Conservation (phyloP, 2,888 invertebrate species). For the Listrodromus nycthemerus region DNA sequence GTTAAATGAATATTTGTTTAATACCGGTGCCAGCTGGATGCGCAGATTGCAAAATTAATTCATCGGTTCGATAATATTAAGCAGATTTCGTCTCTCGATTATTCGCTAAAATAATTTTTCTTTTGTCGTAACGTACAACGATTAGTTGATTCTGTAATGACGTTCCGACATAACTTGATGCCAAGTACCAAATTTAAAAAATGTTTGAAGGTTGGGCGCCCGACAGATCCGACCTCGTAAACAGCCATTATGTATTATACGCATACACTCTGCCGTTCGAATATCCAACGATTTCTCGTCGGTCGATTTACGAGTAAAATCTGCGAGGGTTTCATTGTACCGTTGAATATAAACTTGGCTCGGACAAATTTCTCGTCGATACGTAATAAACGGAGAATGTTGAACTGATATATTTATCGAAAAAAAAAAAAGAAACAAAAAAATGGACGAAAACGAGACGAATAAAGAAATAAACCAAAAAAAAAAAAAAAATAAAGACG, state of each 20-base stretch:
- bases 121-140: no score
- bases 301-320: constrained; percentile 15
- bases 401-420: neutral
- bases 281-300: constrained; percentile 9
- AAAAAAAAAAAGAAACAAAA: neutral
- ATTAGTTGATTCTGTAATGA: no score
- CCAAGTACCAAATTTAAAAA: neutral
- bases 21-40: no score
- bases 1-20: no score
- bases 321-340: constrained; percentile 22
- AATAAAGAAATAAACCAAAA: neutral
- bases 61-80: no score
- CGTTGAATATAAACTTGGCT: constrained; percentile 40
- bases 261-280: neutral
- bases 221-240: neutral
- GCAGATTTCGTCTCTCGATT: no score
- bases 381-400: constrained; percentile 45
- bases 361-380: constrained; percentile 59
- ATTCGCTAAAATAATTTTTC: no score
- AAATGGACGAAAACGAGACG: neutral
- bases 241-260: neutral
- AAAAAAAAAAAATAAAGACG: neutral
- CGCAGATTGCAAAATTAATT: no score
- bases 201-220: neutral
- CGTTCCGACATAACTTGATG: neutral